Evolutionary conservation across 1,140 invertebrate genomes (phyloP).

Genomic region (Carposina sasakii): DNA sequence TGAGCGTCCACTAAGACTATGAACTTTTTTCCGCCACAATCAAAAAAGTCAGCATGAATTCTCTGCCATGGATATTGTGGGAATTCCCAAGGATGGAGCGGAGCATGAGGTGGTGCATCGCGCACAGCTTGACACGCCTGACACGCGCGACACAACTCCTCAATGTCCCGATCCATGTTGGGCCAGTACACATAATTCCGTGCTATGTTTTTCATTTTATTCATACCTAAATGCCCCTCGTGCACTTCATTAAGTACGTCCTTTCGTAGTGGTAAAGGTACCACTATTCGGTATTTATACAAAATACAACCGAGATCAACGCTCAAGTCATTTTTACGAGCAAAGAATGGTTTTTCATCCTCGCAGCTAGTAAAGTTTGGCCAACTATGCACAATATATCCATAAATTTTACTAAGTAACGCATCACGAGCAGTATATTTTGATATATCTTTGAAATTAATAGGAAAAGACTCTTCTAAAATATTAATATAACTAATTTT

Average conservation of each 20-base stretch:
- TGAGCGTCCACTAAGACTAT: not conserved
- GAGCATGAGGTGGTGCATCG: not conserved
- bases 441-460: conserved; percentile 15
- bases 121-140: not conserved
- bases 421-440: conserved; percentile 12
- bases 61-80: not conserved
- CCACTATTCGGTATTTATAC: conserved; percentile 43
- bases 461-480: conserved; percentile 11
- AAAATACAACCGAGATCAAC: conserved; percentile 29
- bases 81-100: not conserved
- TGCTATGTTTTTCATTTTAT: conserved; percentile 68
- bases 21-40: not conserved
- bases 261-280: conserved; percentile 14
- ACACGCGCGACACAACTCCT: conserved; percentile 11
- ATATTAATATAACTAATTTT: conserved; percentile 8
- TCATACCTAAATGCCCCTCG: conserved; percentile 56
- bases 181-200: conserved; percentile 62
- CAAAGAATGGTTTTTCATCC: conserved; percentile 28
- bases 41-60: not conserved
- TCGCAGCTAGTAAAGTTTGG: conserved; percentile 13
- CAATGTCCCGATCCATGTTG: conserved; percentile 59
- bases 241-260: conserved; percentile 33
- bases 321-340: conserved; percentile 19
- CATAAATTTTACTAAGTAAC: conserved; percentile 22
- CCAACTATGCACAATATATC: conserved; percentile 28